Conservation (phyloP, 2,888 invertebrate species). For the Scaptomyza flava region DNA sequence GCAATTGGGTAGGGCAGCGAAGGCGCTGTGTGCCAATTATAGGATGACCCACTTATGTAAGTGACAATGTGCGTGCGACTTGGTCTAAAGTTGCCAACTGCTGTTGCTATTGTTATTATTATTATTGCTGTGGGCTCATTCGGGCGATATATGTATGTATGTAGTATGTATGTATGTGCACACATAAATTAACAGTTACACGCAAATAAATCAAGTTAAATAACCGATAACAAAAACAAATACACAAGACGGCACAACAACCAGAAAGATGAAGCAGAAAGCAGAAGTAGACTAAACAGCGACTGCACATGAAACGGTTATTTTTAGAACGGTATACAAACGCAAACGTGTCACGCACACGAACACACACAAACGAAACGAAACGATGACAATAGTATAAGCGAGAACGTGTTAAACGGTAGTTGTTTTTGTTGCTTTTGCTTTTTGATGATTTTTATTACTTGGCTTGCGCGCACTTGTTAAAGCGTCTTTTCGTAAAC, state of each 20-base stretch:
- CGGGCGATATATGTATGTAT: slow-evolving; percentile 41
- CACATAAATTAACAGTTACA: slow-evolving; percentile 73
- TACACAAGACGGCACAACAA: slow-evolving; percentile 28
- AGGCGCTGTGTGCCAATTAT: slow-evolving; percentile 61
- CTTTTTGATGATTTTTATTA: slow-evolving; percentile 29
- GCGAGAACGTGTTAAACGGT: slow-evolving; percentile 61
- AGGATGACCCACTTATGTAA: slow-evolving; percentile 74
- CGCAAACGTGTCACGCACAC: slow-evolving; percentile 30
- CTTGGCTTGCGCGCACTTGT: slow-evolving; percentile 61
- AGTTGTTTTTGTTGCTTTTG: slow-evolving; percentile 40
- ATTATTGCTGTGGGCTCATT: slow-evolving; percentile 45
- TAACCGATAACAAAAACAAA: slow-evolving; percentile 79
- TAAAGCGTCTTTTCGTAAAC: slow-evolving; percentile 55
- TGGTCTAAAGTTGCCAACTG: slow-evolving; percentile 41
- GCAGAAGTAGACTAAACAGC: slow-evolving; percentile 8
- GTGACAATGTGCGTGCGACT: slow-evolving; percentile 66
- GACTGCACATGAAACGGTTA: slow-evolving; percentile 69
- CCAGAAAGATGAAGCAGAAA: not conserved
- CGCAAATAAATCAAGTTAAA: slow-evolving; percentile 79
- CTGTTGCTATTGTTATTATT: slow-evolving; percentile 26
- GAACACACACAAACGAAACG: slow-evolving; percentile 21
- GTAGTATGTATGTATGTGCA: no score
- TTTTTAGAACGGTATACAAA: slow-evolving; percentile 67
- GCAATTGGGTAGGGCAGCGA: not conserved
- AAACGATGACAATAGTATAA: slow-evolving; percentile 27